These are phyloP conservation scores for Luperina nickerlii DNA, from an alignment of 2,888 invertebrate species.

Conservation along the genomic window DNA sequence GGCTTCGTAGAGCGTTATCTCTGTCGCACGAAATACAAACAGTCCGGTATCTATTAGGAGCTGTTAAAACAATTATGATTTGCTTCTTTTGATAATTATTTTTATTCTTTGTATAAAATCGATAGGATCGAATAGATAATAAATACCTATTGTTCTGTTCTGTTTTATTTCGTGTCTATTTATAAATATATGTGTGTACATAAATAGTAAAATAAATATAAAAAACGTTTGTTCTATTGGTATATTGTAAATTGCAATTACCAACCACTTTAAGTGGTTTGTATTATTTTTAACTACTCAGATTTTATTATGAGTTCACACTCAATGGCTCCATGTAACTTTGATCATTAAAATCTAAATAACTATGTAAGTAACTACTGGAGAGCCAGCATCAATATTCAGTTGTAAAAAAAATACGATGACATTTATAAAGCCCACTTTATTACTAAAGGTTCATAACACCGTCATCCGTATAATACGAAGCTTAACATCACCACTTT, in stretches of 20 bases:
- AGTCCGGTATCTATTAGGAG: no score
- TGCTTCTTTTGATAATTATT: no score
- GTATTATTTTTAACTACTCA: not conserved
- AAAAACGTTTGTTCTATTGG: not conserved
- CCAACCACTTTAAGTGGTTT: not conserved
- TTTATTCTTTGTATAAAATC: no score
- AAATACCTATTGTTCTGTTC: no score
- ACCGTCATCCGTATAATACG: constrained; percentile 34
- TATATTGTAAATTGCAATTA: not conserved
- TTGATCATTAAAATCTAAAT: not conserved
- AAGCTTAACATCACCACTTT: constrained; percentile 39
- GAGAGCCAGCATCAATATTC: not conserved
- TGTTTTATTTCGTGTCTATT: no score
- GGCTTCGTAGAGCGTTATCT: no score
- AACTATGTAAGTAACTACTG: not conserved
- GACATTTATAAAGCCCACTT: constrained; percentile 1
- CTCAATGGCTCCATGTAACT: not conserved
- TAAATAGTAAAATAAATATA: no score
- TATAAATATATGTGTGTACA: no score
- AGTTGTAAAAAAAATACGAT: constrained; percentile 3
- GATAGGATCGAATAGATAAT: no score
- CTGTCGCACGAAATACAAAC: no score
- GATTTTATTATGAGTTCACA: not conserved
- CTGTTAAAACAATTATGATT: no score
- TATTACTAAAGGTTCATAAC: constrained; percentile 4